Evolutionary conservation across 2,113 vertebrate genomes (phyloP).

Genomic region (Crotalus viridis): DNA sequence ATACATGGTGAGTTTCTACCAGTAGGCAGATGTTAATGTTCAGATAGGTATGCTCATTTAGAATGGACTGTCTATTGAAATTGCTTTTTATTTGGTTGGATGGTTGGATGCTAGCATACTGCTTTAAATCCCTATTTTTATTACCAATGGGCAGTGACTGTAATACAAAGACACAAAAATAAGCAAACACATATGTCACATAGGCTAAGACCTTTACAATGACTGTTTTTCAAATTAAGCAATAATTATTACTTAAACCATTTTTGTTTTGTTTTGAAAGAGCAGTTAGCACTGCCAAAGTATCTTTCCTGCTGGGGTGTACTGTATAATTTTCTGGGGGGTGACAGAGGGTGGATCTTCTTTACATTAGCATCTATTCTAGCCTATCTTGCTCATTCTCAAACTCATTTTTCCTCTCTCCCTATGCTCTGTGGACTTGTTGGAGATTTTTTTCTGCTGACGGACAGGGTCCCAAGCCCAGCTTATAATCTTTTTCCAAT

Average conservation of each 20-base stretch:
- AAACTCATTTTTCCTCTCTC: neutral
- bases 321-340: neutral
- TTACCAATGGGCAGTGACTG: neutral
- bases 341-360: neutral
- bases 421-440: neutral
- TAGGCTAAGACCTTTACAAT: neutral
- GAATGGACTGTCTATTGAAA: neutral
- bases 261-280: neutral
- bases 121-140: neutral
- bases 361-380: neutral
- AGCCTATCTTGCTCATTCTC: neutral
- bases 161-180: neutral
- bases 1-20: constrained; percentile 5
- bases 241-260: neutral
- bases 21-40: neutral
- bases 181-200: neutral
- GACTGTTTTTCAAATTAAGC: constrained; percentile 11
- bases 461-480: neutral
- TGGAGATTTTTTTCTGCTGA: neutral
- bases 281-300: neutral
- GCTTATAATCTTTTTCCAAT: neutral
- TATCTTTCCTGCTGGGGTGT: neutral
- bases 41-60: neutral
- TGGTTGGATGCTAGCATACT: neutral
- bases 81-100: neutral